Evolutionary conservation across 2,113 vertebrate genomes (phyloP).

Genomic region (Podiceps cristatus): DNA sequence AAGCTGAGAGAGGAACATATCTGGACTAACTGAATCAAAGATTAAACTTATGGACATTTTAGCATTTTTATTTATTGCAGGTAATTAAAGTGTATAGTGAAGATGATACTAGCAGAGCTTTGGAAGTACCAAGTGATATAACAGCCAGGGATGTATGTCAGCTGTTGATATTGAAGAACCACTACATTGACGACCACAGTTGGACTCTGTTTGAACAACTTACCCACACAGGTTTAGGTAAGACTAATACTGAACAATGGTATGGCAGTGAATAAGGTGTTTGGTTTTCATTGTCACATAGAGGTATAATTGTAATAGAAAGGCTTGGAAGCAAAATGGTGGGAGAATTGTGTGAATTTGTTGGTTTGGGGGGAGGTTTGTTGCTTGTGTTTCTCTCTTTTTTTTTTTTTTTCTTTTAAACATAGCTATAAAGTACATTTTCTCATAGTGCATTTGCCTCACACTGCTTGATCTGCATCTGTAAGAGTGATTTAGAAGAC

Average conservation of each 20-base stretch:
- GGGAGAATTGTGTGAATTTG: neutral
- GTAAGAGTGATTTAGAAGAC: neutral
- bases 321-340: neutral
- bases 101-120: conserved; percentile 91
- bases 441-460: neutral
- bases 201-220: conserved; percentile 96
- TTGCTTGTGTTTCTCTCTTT: neutral
- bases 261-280: neutral
- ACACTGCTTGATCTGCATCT: neutral
- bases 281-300: neutral
- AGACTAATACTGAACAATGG: neutral
- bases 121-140: conserved; percentile 93
- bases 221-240: conserved; percentile 85
- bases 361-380: neutral
- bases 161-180: conserved; percentile 92
- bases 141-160: conserved; percentile 93
- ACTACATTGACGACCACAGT: conserved; percentile 92
- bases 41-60: neutral
- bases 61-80: conserved; percentile 74
- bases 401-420: neutral
- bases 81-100: conserved; percentile 97
- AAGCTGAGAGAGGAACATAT: neutral
- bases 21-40: neutral
- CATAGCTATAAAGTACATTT: neutral
- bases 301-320: neutral